Conservation (phyloP, 1,140 invertebrate genomes). For the Musca domestica region DNA sequence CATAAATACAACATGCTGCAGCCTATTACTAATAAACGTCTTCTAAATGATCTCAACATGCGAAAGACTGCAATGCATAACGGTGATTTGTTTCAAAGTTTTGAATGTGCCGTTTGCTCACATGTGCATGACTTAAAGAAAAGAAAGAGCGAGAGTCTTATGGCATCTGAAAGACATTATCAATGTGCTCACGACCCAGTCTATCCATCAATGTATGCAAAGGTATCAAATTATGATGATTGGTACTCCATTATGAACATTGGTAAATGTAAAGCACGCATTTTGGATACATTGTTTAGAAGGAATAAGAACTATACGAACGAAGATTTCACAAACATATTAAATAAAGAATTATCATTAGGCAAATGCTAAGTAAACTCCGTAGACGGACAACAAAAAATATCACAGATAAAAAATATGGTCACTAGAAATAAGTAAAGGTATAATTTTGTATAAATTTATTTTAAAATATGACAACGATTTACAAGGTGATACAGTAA, state of each 20-base stretch:
- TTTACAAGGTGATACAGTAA: too few species aligned
- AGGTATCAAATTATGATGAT: slow-evolving; percentile 7
- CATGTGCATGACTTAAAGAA: neutral
- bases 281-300: slow-evolving; percentile 31
- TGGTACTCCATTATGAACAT: slow-evolving; percentile 36
- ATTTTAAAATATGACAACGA: too few species aligned
- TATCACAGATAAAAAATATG: too few species aligned
- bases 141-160: neutral
- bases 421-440: too few species aligned
- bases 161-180: slow-evolving; percentile 34
- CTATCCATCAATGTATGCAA: slow-evolving; percentile 27
- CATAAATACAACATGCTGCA: slow-evolving; percentile 34
- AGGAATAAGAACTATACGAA: slow-evolving; percentile 30
- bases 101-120: slow-evolving; percentile 40
- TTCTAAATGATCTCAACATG: slow-evolving; percentile 29
- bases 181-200: slow-evolving; percentile 36
- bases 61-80: slow-evolving; percentile 24
- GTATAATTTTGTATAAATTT: too few species aligned
- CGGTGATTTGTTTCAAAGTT: slow-evolving; percentile 33
- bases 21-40: slow-evolving; percentile 33
- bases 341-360: slow-evolving; percentile 2
- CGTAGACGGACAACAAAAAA: too few species aligned
- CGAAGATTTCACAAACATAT: slow-evolving; percentile 25
- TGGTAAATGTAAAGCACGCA: slow-evolving; percentile 35
- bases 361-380: slow-evolving; percentile 4